Evolutionary conservation across 2,113 vertebrate species (phyloP).

Genomic region (Cheirogaleus medius): DNA sequence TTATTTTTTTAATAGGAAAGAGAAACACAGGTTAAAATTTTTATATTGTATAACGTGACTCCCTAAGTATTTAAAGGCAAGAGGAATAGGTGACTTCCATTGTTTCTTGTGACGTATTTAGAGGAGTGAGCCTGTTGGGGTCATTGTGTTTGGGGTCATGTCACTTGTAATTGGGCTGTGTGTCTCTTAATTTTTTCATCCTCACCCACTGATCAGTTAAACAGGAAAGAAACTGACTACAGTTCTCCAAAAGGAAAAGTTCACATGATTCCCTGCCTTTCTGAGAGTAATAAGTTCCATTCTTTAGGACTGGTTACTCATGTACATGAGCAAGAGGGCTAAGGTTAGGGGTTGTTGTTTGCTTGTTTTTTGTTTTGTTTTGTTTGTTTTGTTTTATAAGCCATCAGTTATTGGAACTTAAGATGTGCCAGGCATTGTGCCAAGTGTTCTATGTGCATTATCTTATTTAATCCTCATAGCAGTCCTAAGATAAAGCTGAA

Average conservation of each 20-base stretch:
- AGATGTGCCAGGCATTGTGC: neutral
- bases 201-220: neutral
- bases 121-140: neutral
- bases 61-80: neutral
- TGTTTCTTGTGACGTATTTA: neutral
- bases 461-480: neutral
- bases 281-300: neutral
- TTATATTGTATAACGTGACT: neutral
- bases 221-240: neutral
- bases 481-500: neutral
- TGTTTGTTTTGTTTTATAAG: neutral
- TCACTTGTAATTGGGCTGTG: neutral
- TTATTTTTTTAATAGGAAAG: slow-evolving; percentile 20
- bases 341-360: neutral
- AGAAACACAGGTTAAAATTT: neutral
- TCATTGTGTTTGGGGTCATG: neutral
- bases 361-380: neutral
- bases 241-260: neutral
- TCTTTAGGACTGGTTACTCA: neutral
- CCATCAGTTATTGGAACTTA: neutral
- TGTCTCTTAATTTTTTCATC: slow-evolving; percentile 43
- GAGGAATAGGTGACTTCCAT: neutral
- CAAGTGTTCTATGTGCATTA: neutral
- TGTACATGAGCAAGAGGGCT: neutral
- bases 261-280: neutral